phyloP scores from a whole-genome alignment of 1,140 invertebrate species.

The Sycophaga agraensis region DNA sequence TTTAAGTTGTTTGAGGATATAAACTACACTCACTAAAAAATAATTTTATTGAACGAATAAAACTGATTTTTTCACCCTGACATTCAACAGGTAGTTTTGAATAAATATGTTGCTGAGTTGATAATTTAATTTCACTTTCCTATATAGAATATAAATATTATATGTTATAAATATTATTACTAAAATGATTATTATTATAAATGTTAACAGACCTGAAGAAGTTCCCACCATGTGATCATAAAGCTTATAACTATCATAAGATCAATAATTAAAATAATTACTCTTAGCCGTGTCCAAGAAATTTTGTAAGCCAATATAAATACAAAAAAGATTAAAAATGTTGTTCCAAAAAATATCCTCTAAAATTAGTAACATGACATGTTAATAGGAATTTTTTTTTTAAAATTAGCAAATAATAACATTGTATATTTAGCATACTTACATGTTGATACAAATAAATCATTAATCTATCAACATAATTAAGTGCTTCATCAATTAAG shows the following conservation, averaged over 20 bases:
- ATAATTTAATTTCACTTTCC: slow-evolving; percentile 43
- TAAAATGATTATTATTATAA: slow-evolving; percentile 9
- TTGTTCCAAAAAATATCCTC: slow-evolving; percentile 31
- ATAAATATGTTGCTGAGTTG: slow-evolving; percentile 34
- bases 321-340: slow-evolving; percentile 24
- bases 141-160: slow-evolving; percentile 6
- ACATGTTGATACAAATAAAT: slow-evolving; percentile 32
- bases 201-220: slow-evolving; percentile 37
- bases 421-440: slow-evolving; percentile 22
- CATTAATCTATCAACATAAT: slow-evolving; percentile 16
- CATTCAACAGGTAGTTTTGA: slow-evolving; percentile 37
- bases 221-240: slow-evolving; percentile 41
- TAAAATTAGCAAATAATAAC: neutral
- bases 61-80: slow-evolving; percentile 35
- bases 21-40: slow-evolving; percentile 6
- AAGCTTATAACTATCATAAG: slow-evolving; percentile 39
- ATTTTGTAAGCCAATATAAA: slow-evolving; percentile 27
- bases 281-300: slow-evolving; percentile 28
- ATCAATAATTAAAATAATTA: slow-evolving; percentile 31
- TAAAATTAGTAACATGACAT: slow-evolving; percentile 29
- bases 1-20: neutral
- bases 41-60: slow-evolving; percentile 5
- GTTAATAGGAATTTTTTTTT: slow-evolving; percentile 3
- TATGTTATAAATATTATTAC: slow-evolving; percentile 1
- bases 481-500: slow-evolving; percentile 17